Evolutionary conservation across 2,113 vertebrate species (phyloP).

Genomic region (Narcine bancroftii): DNA sequence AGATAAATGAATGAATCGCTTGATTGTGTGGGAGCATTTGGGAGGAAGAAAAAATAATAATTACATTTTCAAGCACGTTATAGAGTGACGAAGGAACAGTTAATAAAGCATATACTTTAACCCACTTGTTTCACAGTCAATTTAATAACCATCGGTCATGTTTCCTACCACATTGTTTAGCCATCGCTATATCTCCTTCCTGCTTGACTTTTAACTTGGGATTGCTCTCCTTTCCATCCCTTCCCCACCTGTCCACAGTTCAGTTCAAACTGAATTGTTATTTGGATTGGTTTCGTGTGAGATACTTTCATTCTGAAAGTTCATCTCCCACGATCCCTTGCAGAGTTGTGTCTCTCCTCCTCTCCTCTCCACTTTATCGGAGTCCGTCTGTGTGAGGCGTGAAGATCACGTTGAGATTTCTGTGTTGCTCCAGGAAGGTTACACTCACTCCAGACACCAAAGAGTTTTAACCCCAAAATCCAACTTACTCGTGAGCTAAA

Average conservation of each 20-base stretch:
- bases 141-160: no score
- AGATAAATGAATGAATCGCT: constrained; percentile 39
- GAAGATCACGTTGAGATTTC: constrained; percentile 32
- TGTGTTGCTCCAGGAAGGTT: neutral
- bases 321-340: constrained; percentile 27
- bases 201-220: neutral
- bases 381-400: constrained; percentile 2
- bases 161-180: neutral
- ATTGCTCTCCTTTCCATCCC: neutral
- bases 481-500: neutral
- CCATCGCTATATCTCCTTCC: neutral
- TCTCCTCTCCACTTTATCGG: constrained; percentile 4
- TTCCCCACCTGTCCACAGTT: neutral
- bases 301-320: constrained; percentile 2
- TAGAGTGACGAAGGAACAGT: constrained; percentile 41
- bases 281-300: neutral
- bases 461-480: neutral
- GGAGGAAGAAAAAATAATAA: no score
- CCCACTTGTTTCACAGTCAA: neutral
- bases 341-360: neutral
- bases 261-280: neutral
- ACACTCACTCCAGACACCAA: neutral
- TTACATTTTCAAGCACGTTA: constrained; percentile 49
- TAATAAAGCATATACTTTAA: constrained; percentile 50
- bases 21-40: no score